These are phyloP conservation scores for Stictonetta naevosa DNA, from an alignment of 2,113 vertebrate genomes.

Conservation along the genomic window DNA sequence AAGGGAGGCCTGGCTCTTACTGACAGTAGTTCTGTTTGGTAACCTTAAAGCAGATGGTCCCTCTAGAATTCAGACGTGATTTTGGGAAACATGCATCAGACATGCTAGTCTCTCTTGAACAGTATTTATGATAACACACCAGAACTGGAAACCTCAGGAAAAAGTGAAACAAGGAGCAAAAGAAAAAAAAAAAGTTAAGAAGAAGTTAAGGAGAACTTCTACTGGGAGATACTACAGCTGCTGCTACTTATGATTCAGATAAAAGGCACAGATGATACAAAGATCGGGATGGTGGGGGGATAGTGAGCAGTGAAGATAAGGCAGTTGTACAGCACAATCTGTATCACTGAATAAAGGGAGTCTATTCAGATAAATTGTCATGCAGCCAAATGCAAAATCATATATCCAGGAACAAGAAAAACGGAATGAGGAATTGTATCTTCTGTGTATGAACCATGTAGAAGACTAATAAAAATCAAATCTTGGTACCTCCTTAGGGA, in stretches of 20 bases:
- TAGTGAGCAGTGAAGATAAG: neutral
- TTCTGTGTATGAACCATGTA: neutral
- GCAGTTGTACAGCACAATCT: neutral
- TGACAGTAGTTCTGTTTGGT: neutral
- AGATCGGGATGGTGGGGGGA: neutral
- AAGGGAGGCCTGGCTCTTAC: neutral
- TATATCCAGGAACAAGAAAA: neutral
- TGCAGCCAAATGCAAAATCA: slow-evolving; percentile 21
- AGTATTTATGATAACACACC: neutral
- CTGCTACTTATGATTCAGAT: neutral
- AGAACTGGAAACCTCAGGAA: neutral
- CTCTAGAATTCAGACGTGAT: neutral
- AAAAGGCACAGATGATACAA: neutral
- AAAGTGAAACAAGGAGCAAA: neutral
- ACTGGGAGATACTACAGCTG: slow-evolving; percentile 17
- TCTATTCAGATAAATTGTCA: slow-evolving; percentile 11
- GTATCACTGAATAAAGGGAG: neutral
- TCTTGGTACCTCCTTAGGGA: neutral
- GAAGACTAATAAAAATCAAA: slow-evolving; percentile 36
- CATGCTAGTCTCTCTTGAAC: neutral
- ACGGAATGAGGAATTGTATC: neutral
- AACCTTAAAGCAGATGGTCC: neutral
- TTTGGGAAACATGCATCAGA: neutral
- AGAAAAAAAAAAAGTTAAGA: too few species aligned
- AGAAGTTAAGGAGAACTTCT: neutral